Conservation (phyloP, 2,113 vertebrate species). For the Catagonus wagneri region DNA sequence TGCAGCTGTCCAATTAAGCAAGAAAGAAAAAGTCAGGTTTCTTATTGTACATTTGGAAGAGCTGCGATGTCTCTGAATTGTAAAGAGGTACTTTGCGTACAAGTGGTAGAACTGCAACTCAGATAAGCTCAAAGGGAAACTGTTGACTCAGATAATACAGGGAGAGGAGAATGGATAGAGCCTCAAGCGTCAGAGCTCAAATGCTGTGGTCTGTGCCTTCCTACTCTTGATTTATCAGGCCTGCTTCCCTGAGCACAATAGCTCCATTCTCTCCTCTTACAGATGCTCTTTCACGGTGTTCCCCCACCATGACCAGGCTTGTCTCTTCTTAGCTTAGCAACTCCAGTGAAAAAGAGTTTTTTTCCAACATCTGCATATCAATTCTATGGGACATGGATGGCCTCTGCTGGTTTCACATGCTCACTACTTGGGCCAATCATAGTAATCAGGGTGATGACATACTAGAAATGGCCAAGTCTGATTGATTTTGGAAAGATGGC, state of each 20-base stretch:
- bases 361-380: neutral
- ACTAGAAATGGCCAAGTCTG: neutral
- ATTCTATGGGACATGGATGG: neutral
- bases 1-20: neutral
- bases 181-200: neutral
- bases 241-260: neutral
- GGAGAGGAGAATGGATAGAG: neutral
- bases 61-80: neutral
- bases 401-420: neutral
- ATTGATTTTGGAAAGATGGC: too few relatives aligned
- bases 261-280: neutral
- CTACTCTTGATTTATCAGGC: neutral
- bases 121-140: slow-evolving; percentile 5
- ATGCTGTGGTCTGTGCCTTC: neutral
- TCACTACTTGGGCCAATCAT: neutral
- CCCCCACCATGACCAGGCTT: neutral
- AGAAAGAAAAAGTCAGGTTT: slow-evolving; percentile 7
- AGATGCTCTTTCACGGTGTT: neutral
- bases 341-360: neutral
- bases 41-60: slow-evolving; percentile 23
- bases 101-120: neutral
- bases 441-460: neutral
- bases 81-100: slow-evolving; percentile 15
- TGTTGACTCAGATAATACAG: neutral
- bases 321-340: neutral